phyloP scores from a whole-genome alignment of 2,113 vertebrate species.

The Ploceus nigricollis region DNA sequence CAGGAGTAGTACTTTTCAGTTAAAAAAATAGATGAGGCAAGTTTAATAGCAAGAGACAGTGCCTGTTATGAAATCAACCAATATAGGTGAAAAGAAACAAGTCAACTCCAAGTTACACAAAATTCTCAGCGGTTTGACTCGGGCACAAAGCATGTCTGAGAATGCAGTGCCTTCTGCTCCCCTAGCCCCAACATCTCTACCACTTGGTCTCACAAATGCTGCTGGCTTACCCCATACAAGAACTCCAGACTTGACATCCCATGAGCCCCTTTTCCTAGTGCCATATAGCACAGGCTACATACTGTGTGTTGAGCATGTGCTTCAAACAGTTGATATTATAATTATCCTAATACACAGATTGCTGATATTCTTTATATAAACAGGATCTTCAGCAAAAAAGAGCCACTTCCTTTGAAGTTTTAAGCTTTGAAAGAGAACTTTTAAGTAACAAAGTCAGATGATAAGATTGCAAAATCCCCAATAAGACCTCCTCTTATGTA shows the following conservation, averaged over 20 bases:
- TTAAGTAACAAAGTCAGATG: background rate
- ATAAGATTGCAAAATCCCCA: background rate
- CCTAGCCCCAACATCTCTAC: background rate
- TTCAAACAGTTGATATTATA: background rate
- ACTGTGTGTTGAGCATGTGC: background rate
- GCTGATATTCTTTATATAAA: background rate
- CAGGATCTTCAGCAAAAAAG: background rate
- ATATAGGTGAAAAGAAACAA: background rate
- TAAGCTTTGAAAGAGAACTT: background rate
- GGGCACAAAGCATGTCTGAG: background rate
- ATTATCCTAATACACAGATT: background rate
- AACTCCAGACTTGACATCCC: background rate
- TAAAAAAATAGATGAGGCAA: background rate
- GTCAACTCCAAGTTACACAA: background rate
- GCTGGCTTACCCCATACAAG: background rate
- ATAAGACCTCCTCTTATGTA: background rate
- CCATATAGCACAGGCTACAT: background rate
- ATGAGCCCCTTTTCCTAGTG: background rate
- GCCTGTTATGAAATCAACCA: background rate
- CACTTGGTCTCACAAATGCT: background rate
- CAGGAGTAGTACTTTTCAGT: background rate
- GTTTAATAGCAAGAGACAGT: background rate
- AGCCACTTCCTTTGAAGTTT: background rate
- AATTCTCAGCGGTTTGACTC: background rate
- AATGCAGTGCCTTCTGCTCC: background rate